Evolutionary conservation across 2,888 invertebrate species (phyloP), one percentile per base, ranked within the genome.

Genomic region (Nycteola revayana): DNA sequence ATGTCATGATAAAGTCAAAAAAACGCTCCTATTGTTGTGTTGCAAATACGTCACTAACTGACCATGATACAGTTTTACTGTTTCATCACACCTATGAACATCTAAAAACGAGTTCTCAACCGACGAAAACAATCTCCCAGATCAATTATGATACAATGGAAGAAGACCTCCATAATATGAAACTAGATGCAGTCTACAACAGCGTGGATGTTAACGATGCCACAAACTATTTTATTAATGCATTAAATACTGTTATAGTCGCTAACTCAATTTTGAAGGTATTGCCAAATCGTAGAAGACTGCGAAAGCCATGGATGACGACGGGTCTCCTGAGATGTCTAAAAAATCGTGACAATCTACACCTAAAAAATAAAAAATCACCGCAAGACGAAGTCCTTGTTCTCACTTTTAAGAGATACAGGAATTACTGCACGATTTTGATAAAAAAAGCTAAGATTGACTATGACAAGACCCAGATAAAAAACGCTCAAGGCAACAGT

Each of bases 151-250:
- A 21, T 10, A 1, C 33, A 9, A 17, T 37, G 32, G 8, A 9
- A 28, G 37, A 24, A 3, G 25, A 10, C 3, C 25, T 25, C 6
- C 7, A 40, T 9, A 33, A 2, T 6, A 33, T 8, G 5, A 33
- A 8, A 4, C 10, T 25, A 20, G 30, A 20, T 7, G 39, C 43
- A 33, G 32, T 23, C 5, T 36, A 10, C 10, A 42, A 36, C 32
- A 36, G 34, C 28, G 21, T 30, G 24, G 21, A 35, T 32, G 34
- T 25, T 41, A 41, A 41, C 36, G 38, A 7, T 4, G 22, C 22
- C 3, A 22, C 22, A 6, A 22, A 22, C n/a, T 22, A 22, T 8
- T 22, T 22, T n/a, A 22, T 22, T 8, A 22, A 22, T n/a, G 3
- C n/a, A 8, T n/a, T 22, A 4, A 4, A n/a, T 22, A 8, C 3